Conservation (phyloP, 2,888 invertebrate genomes). For the Stratiomys singularior region DNA sequence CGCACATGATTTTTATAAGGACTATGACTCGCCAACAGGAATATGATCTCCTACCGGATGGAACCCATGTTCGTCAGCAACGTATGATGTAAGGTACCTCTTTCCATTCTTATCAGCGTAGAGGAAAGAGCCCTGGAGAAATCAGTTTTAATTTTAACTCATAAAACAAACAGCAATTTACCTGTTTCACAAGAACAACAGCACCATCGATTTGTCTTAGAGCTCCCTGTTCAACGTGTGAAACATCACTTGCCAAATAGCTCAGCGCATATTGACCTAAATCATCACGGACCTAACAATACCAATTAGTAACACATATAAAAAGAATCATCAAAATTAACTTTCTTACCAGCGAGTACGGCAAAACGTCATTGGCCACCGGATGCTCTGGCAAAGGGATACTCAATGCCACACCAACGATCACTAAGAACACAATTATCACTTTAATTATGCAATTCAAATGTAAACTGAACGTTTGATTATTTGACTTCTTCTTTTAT, state of each 20-base stretch:
- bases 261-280: constrained; percentile 51
- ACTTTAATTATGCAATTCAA: constrained; percentile 9
- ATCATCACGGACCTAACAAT: constrained; percentile 45
- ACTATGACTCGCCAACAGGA: neutral
- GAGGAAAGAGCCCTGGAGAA: constrained; percentile 58
- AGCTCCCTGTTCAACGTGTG: constrained; percentile 51
- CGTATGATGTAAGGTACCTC: constrained; percentile 57
- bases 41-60: constrained; percentile 40
- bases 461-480: neutral
- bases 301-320: neutral
- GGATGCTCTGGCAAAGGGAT: neutral
- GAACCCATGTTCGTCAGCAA: constrained; percentile 56
- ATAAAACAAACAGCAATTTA: constrained; percentile 11
- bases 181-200: constrained; percentile 44
- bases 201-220: constrained; percentile 45
- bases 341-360: constrained; percentile 5
- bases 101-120: constrained; percentile 59
- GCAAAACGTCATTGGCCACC: too few relatives aligned
- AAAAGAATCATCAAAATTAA: neutral
- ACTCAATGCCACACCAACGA: constrained; percentile 12
- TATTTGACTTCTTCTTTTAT: neutral
- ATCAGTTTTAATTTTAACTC: neutral
- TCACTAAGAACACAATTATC: constrained; percentile 8
- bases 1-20: neutral
- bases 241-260: constrained; percentile 44